Evolutionary conservation across 2,888 invertebrate species (phyloP).

Genomic region (Abrostola tripartita): DNA sequence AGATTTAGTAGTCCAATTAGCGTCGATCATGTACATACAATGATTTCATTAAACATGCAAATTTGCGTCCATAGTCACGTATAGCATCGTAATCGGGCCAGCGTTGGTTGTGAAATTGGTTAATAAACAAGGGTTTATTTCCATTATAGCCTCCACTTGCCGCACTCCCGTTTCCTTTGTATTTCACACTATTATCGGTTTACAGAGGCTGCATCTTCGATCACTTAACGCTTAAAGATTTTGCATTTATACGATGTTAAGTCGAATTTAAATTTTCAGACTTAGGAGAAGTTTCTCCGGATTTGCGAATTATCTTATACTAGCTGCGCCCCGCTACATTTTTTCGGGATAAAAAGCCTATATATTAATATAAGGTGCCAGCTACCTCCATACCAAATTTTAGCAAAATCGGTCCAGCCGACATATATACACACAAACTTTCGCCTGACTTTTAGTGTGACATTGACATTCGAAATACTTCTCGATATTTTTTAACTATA

Average conservation of each 20-base stretch:
- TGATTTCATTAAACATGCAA: conserved; percentile 84
- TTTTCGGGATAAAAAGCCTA: too few species aligned
- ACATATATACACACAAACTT: too few species aligned
- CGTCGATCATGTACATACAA: conserved; percentile 76
- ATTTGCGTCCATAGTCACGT: conserved; percentile 70
- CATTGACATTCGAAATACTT: too few species aligned
- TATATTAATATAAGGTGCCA: too few species aligned
- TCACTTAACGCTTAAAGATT: background rate
- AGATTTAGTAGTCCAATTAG: conserved; percentile 79
- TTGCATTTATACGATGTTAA: conserved; percentile 1
- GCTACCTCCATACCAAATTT: too few species aligned
- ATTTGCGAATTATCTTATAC: too few species aligned
- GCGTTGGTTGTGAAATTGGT: conserved; percentile 58
- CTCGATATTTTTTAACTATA: too few species aligned
- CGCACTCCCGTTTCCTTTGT: conserved; percentile 18
- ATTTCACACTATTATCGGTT: conserved; percentile 2
- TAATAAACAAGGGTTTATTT: conserved; percentile 54
- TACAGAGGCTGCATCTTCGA: background rate
- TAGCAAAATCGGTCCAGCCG: too few species aligned
- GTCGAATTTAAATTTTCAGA: background rate
- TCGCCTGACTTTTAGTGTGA: too few species aligned
- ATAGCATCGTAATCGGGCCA: conserved; percentile 66
- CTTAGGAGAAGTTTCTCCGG: too few species aligned
- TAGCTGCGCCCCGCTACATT: too few species aligned
- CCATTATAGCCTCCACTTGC: conserved; percentile 20